These are phyloP conservation scores for Toxotes chatareus DNA, from an alignment of 2,113 vertebrate species.

Conservation along the genomic window DNA sequence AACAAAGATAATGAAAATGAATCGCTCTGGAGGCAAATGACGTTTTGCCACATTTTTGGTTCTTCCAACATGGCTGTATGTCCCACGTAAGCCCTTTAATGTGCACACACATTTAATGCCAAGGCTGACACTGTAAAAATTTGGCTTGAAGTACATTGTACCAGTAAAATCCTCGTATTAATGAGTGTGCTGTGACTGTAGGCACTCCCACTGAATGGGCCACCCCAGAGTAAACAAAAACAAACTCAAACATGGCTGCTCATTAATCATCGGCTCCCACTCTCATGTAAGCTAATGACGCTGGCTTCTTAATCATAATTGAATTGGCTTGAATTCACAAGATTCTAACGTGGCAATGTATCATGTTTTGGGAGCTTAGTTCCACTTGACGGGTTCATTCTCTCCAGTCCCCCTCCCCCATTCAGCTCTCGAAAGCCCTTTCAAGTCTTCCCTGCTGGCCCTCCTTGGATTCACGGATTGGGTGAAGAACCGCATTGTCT, in stretches of 20 bases:
- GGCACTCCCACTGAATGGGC: constrained; percentile 31
- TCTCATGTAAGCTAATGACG: constrained; percentile 56
- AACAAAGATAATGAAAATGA: neutral
- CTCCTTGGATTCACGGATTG: neutral
- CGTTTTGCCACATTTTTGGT: neutral
- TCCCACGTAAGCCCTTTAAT: neutral
- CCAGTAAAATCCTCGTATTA: constrained; percentile 26
- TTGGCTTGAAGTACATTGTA: constrained; percentile 18
- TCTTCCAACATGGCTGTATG: neutral
- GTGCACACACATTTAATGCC: constrained; percentile 12
- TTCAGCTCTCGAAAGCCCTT: constrained; percentile 34
- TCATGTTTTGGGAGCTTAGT: constrained; percentile 66
- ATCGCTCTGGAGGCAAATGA: too few relatives aligned
- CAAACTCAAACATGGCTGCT: constrained; percentile 35
- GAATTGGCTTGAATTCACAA: constrained; percentile 52
- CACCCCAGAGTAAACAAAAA: constrained; percentile 34
- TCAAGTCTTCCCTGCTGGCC: constrained; percentile 27
- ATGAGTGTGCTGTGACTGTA: constrained; percentile 15
- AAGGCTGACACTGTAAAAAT: constrained; percentile 5
- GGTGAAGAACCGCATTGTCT: constrained; percentile 43
- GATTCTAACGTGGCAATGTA: constrained; percentile 50
- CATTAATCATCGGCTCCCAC: constrained; percentile 65
- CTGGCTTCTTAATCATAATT: constrained; percentile 54
- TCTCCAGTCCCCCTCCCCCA: neutral
- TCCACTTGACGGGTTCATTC: constrained; percentile 51